Conservation (phyloP, 2,113 vertebrate genomes). For the Pedionomus torquatus region DNA sequence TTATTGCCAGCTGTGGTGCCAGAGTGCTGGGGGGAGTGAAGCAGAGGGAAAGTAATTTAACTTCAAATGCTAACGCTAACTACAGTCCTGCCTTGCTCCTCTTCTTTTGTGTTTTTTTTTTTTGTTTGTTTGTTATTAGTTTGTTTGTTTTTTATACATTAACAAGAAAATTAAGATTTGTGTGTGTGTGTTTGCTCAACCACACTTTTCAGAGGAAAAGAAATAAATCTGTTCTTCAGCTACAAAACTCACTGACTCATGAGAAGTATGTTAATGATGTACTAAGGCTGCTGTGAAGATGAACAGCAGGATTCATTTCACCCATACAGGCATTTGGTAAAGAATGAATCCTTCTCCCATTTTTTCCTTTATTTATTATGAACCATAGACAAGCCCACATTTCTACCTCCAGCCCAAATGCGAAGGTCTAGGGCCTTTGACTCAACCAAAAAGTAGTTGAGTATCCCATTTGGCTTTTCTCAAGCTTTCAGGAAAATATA, state of each 20-base stretch:
- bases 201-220: not conserved
- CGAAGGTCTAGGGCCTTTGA: not conserved
- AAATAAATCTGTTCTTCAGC: not conserved
- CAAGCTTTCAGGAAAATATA: not conserved
- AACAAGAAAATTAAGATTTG: not conserved
- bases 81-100: not conserved
- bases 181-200: not conserved
- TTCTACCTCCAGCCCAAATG: not conserved
- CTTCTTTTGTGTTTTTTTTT: not conserved
- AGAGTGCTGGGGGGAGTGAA: not conserved
- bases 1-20: not conserved
- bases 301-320: not conserved
- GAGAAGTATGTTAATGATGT: not conserved
- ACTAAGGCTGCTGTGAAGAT: not conserved
- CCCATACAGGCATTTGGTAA: not conserved
- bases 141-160: not conserved
- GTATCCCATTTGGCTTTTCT: not conserved
- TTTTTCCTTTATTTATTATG: not conserved
- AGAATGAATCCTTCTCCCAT: not conserved
- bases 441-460: not conserved
- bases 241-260: not conserved
- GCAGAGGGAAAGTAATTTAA: not conserved
- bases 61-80: not conserved
- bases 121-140: too few species aligned
- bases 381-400: not conserved